Conservation (phyloP, 1,140 invertebrate genomes). For the Drosophila erecta region DNA sequence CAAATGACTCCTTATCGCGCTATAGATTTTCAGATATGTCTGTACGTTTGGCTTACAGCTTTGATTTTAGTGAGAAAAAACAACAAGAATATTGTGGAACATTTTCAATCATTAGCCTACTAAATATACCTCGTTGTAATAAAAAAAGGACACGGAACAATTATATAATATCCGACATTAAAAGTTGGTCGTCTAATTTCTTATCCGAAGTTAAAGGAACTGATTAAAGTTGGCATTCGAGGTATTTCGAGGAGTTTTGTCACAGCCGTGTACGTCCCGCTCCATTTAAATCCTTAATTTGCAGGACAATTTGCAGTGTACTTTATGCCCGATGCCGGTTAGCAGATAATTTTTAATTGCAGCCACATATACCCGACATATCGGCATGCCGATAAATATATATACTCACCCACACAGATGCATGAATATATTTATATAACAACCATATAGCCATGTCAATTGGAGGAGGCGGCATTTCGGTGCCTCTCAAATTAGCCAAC, state of each 20-base stretch:
- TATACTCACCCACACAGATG: not conserved
- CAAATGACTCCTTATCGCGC: not conserved
- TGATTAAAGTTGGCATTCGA: no score
- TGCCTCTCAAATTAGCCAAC: slow-evolving; percentile 74
- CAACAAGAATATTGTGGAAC: not conserved
- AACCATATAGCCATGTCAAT: slow-evolving; percentile 27
- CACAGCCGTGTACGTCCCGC: not conserved
- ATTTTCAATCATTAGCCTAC: no score
- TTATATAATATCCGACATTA: no score
- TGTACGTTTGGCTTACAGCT: not conserved
- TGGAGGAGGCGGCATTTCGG: slow-evolving; percentile 32
- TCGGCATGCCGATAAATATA: slow-evolving; percentile 7
- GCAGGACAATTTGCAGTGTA: slow-evolving; percentile 51
- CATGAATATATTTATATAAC: slow-evolving; percentile 21
- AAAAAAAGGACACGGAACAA: no score
- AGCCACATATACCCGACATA: slow-evolving; percentile 11
- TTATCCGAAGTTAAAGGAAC: no score
- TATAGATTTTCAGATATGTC: not conserved
- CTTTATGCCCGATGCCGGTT: slow-evolving; percentile 63
- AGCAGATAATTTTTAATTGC: slow-evolving; percentile 77
- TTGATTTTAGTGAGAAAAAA: no score
- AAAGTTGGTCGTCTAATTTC: no score
- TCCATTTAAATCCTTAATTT: slow-evolving; percentile 1
- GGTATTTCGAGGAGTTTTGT: not conserved
- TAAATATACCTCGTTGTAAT: no score